Evolutionary conservation across 2,888 invertebrate species (phyloP).

Genomic region (Sussaba pulchella): DNA sequence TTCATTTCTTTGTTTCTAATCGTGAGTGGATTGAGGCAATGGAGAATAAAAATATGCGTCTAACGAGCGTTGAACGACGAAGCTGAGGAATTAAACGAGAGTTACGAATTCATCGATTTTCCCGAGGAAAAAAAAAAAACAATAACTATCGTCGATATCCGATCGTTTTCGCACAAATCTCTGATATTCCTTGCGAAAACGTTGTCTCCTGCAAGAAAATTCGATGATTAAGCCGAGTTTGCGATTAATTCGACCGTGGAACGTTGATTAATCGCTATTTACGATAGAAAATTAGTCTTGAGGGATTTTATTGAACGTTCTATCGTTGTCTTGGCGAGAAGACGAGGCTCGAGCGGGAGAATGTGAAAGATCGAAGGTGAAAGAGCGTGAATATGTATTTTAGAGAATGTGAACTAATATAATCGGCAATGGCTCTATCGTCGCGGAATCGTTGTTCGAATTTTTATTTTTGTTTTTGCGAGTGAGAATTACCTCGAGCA

Average conservation of each 20-base stretch:
- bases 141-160: slow-evolving; percentile 38
- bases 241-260: background rate
- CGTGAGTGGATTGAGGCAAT: slow-evolving; percentile 61
- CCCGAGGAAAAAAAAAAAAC: no score
- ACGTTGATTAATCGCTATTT: background rate
- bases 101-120: slow-evolving; percentile 30
- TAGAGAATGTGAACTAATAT: background rate
- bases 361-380: background rate
- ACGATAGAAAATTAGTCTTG: no score
- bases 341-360: no score
- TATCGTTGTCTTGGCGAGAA: no score
- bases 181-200: slow-evolving; percentile 53
- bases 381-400: background rate
- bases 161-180: slow-evolving; percentile 30
- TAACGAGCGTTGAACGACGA: slow-evolving; percentile 38
- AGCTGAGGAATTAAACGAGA: slow-evolving; percentile 24
- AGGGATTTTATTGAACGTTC: no score
- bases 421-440: background rate
- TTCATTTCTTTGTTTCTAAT: slow-evolving; percentile 60
- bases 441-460: background rate
- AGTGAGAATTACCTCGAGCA: slow-evolving; percentile 87
- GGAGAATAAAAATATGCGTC: slow-evolving; percentile 64
- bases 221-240: slow-evolving; percentile 42
- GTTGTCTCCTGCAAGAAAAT: slow-evolving; percentile 67
- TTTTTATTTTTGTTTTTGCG: background rate